Evolutionary conservation across 2,113 vertebrate genomes (phyloP), one percentile per base, ranked within the genome.

Genomic region (Rallus limicola): DNA sequence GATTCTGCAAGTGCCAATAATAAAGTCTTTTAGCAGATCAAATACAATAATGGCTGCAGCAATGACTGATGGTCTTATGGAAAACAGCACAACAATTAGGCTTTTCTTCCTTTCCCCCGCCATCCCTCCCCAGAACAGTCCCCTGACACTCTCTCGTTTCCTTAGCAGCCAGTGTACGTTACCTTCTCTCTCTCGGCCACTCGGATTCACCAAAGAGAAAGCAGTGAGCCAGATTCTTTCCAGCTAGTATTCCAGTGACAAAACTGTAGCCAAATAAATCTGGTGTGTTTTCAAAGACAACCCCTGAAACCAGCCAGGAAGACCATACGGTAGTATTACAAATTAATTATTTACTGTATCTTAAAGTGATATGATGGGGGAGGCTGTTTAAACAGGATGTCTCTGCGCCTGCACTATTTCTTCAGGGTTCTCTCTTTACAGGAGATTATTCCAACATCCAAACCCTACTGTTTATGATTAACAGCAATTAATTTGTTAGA

Each of bases 101-200:
- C 21, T 72, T 25, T 34, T 33, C 8, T 24, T 46, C 13, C 21
- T 24, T 58, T 34, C 21, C 46, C 20, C 46, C 42, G 15, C 42
- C 16, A 44, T 44, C 42, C 42, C 42, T 44, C 42, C 44, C 44
- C 44, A 18, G 15, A 42, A 42, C 42, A 44, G 42, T 16, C 42
- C 42, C 42, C 42, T 44, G 16, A 44, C 42, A 4, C 7, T 24
- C 48, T n/a, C 34, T 65, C 29, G 19, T 34, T 85, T 52, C 42
- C 3, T 0, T 29, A 53, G 48, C 16, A 38, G 29, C 17, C 42
- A 25, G 5, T 1, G 4, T 6, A 0, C 23, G 4, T n/a, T 36
- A 31, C 5, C 9, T 74, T 50, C 72, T 77, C 55, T 21, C 42
- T 36, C 71, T 28, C 74, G 53, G 71, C 20, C 78, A 68, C 15